phyloP scores from a whole-genome alignment of 2,888 invertebrate genomes.

The Tachina grossa region DNA sequence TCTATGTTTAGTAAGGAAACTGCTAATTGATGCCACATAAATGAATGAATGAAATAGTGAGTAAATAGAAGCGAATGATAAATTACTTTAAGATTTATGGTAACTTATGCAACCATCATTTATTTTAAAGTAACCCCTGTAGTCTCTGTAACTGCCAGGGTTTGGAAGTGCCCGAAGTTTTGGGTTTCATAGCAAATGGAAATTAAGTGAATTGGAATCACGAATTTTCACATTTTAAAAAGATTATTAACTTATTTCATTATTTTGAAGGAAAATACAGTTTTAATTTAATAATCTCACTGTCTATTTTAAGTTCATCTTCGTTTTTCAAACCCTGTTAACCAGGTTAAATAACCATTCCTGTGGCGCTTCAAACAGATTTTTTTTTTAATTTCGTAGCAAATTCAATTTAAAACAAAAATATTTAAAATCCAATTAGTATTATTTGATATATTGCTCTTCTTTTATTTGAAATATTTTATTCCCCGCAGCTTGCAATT shows the following conservation, averaged over 20 bases:
- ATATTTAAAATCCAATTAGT: constrained; percentile 26
- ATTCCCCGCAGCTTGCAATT: constrained; percentile 3
- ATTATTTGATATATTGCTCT: constrained; percentile 15
- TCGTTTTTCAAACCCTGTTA: no score
- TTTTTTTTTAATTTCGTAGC: background rate
- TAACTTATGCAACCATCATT: constrained; percentile 54
- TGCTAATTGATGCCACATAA: constrained; percentile 57
- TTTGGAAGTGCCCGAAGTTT: no score
- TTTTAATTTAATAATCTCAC: no score
- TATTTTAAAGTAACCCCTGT: constrained; percentile 43
- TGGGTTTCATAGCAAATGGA: no score
- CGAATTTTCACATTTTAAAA: no score
- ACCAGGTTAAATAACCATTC: constrained; percentile 7
- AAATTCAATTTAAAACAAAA: background rate
- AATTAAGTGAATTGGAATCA: no score
- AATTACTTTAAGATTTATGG: constrained; percentile 61
- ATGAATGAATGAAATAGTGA: constrained; percentile 17
- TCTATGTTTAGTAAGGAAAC: constrained; percentile 25
- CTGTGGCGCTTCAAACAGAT: constrained; percentile 22
- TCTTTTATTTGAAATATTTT: background rate
- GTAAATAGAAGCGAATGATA: constrained; percentile 41
- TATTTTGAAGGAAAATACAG: no score
- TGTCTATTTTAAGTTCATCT: no score
- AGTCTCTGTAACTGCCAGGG: background rate
- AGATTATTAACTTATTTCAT: no score